A percentile compares a stretch with the other conserved stretches of the same genome.
Evolutionary conservation across 2,113 vertebrate species (phyloP).

Genomic region (Trichomycterus rosablanca): DNA sequence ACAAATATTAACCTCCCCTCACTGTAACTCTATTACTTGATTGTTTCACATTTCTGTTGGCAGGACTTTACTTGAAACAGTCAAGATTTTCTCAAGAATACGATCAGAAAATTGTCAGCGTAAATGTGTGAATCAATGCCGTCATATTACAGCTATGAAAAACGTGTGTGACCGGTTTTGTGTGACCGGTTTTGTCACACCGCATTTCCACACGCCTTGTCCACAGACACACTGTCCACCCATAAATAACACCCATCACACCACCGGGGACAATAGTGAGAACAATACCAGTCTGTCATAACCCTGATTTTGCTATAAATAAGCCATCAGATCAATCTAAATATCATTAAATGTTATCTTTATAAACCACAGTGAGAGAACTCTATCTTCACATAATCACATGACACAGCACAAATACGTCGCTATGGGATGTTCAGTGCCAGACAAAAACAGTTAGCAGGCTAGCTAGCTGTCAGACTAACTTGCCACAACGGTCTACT

Average conservation of each 20-base stretch:
- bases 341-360: not conserved
- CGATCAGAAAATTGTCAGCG: no score
- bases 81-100: no score
- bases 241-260: not conserved
- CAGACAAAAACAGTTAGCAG: constrained; percentile 12
- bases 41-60: no score
- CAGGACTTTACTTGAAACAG: no score
- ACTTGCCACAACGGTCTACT: not conserved
- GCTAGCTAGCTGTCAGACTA: constrained; percentile 4
- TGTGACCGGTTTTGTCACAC: constrained; percentile 28
- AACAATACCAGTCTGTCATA: not conserved
- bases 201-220: not conserved
- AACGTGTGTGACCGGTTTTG: constrained; percentile 28
- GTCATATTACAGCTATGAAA: not conserved
- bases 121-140: no score
- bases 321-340: no score
- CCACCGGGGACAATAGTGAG: not conserved
- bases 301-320: no score
- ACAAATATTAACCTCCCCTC: no score
- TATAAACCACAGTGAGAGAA: not conserved
- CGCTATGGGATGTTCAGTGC: not conserved
- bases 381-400: not conserved
- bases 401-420: constrained; percentile 8
- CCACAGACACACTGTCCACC: not conserved
- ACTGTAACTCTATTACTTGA: no score